Evolutionary conservation across 2,113 vertebrate genomes (phyloP), one percentile per base, ranked within the genome.

Genomic region (Benitochromis conjunctus): DNA sequence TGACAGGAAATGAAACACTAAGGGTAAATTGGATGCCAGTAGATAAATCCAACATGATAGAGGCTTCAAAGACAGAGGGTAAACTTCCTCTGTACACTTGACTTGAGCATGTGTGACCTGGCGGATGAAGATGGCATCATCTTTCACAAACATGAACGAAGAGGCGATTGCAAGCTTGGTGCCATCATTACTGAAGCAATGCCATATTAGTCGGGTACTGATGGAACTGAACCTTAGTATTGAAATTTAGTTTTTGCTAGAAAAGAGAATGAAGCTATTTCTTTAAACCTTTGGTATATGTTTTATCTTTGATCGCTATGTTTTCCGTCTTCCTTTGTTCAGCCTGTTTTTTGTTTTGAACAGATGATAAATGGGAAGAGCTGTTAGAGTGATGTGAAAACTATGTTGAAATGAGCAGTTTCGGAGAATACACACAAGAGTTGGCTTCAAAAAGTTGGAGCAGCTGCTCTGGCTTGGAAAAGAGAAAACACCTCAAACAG

Each of bases 131-230:
- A 99, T 97, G 89, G 97, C 97, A 58, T 99, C 98, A 91, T 99
- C 97, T 2, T 97, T 97, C 86, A 99, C 99, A 58, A 99, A 97
- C 98, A 99, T 99, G 94, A 99, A 99, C 0, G 98, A 99, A 1
- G 98, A 95, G 7, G 99, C 98, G 48, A 99, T 99, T 36, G 99
- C 99, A 4, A 99, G 97, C 8, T 98, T 97, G 10, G 97, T 98
- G 64, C 98, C 98, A 1, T 99, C 98, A 0, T 96, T 97, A 83
- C 97, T 99, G 96, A 99, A 99, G 96, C 0, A 98, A 99, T 2
- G 99, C 98, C 0, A 97, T 99, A 95, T 98, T 99, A 10, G 98
- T 99, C 4, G 98, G 98, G 79, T 98, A 99, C 0, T 98, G 97
- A 69, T 99, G 98, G 96, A 99, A 99, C 86, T 99, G 98, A 83